Base-by-base conservation (phyloP, 2,888 invertebrate species). In the Acanthosoma haemorrhoidale region DNA sequence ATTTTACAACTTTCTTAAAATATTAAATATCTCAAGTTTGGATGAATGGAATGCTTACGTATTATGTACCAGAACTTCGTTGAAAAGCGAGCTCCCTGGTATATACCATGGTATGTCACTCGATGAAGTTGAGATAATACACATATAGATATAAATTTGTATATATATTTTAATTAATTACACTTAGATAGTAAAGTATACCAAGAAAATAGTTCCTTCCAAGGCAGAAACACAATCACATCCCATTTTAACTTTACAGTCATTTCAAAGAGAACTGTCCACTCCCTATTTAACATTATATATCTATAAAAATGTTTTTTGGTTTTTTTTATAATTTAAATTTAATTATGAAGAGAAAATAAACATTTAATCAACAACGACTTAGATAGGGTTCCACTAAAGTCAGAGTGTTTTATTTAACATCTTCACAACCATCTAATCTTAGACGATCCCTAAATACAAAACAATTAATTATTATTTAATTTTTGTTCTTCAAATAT, bases 291-390 rank as follows among this genome's bases (percentile, higher is more conserved):
- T 60, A 34, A 60, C 60, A 60, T 18, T 34, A n/a, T n/a, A n/a
- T n/a, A n/a, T n/a, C n/a, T 34, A 60, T 60, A 34, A 60, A 60
- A 31, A 60, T 60, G 32, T 32, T 34, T 51, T 25, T 25, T 51
- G n/a, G 13, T 31, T 9, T 16, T 60, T 4, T 60, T 8, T 60
- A 32, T 32, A n/a, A 13, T 32, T 34, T 32, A 34, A 34, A 34
- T 4, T 59, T 60, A 29, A 34, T 32, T 60, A 60, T 60, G 32
- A 29, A 64, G 32, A 64, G 34, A 64, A 64, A 64, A 64, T 64
- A 64, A 64, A 64, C 43, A 38, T 43, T 41, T 64, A 15, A 64
- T 41, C 32, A 29, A 31, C 43, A 64, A 64, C 64, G 43, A 63
- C 16, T 43, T 16, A 64, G 38, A 64, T 64, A 64, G 64, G 64